phyloP scores from a whole-genome alignment of 2,113 vertebrate species.

The Apteryx mantelli region DNA sequence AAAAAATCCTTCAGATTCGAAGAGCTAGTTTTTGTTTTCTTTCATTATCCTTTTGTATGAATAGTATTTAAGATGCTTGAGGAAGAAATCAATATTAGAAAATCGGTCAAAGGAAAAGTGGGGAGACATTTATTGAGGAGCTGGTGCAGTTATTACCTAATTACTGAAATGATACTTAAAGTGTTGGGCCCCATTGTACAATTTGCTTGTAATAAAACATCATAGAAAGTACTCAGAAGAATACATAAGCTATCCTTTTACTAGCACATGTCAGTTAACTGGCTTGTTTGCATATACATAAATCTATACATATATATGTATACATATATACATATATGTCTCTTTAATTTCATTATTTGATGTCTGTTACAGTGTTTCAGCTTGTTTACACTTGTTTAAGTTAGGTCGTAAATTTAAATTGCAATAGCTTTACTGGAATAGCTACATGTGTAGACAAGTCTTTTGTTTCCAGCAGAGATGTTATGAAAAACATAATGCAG shows the following conservation, averaged over 20 bases:
- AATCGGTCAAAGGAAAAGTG: background rate
- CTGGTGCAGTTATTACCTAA: background rate
- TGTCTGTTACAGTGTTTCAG: background rate
- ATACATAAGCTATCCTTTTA: background rate
- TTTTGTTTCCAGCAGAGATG: background rate
- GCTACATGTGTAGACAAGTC: background rate
- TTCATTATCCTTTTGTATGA: background rate
- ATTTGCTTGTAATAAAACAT: background rate
- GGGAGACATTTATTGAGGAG: background rate
- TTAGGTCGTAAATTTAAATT: background rate
- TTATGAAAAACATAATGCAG: background rate
- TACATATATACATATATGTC: background rate
- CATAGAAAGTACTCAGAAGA: background rate
- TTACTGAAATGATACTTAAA: slow-evolving; percentile 1
- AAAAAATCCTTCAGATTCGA: background rate
- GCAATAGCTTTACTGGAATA: background rate
- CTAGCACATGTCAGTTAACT: background rate
- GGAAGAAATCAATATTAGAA: background rate
- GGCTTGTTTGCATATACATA: background rate
- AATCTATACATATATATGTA: background rate
- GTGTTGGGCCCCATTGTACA: background rate
- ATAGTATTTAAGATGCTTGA: background rate
- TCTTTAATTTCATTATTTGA: background rate
- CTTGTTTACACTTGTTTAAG: background rate
- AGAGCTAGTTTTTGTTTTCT: background rate